Conservation (phyloP, 2,113 vertebrate genomes). For the Heterotis niloticus region DNA sequence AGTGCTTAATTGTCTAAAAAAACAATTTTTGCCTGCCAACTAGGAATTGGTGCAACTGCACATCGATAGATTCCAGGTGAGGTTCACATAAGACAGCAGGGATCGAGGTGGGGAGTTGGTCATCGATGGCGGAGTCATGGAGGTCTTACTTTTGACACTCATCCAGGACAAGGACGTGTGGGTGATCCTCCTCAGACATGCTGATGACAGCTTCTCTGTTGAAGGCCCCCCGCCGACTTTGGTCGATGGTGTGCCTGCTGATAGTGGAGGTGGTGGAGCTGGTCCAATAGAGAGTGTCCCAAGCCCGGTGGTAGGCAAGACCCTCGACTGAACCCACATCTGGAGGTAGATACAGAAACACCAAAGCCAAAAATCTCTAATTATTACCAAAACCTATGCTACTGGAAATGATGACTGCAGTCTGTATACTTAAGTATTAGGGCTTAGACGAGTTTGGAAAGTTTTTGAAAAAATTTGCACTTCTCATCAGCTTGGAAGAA, state of each 20-base stretch:
- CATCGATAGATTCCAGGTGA: background rate
- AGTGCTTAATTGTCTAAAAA: background rate
- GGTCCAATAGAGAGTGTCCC: constrained; percentile 95
- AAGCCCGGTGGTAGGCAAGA: constrained; percentile 88
- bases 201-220: constrained; percentile 79
- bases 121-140: background rate
- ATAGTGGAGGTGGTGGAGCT: constrained; percentile 93
- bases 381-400: too few relatives aligned
- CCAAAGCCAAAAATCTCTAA: background rate
- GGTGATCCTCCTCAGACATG: constrained; percentile 93
- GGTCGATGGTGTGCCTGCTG: constrained; percentile 84
- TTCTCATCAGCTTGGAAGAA: constrained; percentile 1
- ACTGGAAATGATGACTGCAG: background rate
- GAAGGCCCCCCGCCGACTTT: constrained; percentile 72
- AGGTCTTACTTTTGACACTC: constrained; percentile 80
- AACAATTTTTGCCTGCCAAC: background rate
- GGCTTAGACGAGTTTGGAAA: background rate
- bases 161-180: constrained; percentile 84
- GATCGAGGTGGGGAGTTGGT: background rate
- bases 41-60: background rate
- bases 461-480: background rate
- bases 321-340: constrained; percentile 96
- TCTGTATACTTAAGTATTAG: background rate
- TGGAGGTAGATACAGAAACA: constrained; percentile 44
- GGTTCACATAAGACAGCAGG: background rate